A percentile compares a stretch with the other conserved stretches of the same genome.
Evolutionary conservation across 2,113 vertebrate species (phyloP).

Genomic region (Lagopus leucura): DNA sequence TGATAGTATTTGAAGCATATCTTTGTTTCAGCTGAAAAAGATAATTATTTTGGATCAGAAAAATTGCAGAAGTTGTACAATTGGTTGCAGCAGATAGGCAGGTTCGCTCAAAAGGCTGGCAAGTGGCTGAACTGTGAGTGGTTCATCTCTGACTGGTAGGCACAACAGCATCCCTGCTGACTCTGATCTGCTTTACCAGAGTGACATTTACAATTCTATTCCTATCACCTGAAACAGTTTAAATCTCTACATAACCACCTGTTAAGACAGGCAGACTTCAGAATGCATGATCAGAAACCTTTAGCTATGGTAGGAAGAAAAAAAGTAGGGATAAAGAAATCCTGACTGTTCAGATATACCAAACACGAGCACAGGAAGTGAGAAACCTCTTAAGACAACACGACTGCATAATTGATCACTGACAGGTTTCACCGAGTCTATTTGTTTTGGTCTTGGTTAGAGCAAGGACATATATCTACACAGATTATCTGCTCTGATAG

Average conservation of each 20-base stretch:
- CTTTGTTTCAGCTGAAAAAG: conserved; percentile 90
- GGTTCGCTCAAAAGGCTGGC: neutral
- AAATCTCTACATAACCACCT: neutral
- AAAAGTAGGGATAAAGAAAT: neutral
- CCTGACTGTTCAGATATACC: neutral
- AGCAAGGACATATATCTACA: rapidly evolving
- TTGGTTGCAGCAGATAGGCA: neutral
- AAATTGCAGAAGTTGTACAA: neutral
- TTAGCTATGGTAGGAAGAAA: neutral
- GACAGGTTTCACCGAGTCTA: neutral
- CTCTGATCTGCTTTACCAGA: neutral
- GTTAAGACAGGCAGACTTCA: neutral
- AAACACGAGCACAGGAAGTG: neutral
- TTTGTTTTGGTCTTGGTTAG: neutral
- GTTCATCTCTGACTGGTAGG: neutral
- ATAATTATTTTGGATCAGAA: conserved; percentile 8
- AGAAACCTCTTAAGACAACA: neutral
- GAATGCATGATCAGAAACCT: neutral
- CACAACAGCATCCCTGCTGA: neutral
- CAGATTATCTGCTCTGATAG: neutral
- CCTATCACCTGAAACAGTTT: neutral
- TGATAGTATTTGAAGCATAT: conserved; percentile 99
- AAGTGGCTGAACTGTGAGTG: neutral
- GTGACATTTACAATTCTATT: neutral
- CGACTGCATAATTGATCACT: neutral